phyloP scores from a whole-genome alignment of 2,888 invertebrate species.

The Drosophila mulleri region DNA sequence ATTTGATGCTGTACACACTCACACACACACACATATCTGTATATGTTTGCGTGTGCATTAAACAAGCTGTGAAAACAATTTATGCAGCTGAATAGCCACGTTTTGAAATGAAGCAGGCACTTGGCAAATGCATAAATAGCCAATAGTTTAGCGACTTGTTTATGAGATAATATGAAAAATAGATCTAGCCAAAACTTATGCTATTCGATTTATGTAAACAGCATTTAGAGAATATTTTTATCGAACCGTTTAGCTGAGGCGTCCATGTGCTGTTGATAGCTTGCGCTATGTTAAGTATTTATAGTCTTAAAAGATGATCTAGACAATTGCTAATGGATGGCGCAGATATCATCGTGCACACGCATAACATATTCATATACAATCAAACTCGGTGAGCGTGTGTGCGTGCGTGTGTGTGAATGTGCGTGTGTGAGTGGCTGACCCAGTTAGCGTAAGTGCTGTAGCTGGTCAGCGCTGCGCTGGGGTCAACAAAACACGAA shows the following conservation, averaged over 20 bases:
- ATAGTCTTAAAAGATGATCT: conserved; percentile 57
- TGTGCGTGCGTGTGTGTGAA: conserved; percentile 3
- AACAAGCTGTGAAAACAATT: conserved; percentile 60
- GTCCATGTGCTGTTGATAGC: conserved; percentile 4
- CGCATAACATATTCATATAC: conserved; percentile 37
- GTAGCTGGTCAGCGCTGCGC: conserved; percentile 41
- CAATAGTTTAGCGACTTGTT: neutral
- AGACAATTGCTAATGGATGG: conserved; percentile 47
- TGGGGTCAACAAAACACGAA: conserved; percentile 71
- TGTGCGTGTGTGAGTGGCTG: conserved; percentile 21
- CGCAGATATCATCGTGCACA: conserved; percentile 43
- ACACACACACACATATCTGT: conserved; percentile 1
- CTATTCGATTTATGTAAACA: neutral
- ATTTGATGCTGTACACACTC: conserved; percentile 39
- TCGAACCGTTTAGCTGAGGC: neutral
- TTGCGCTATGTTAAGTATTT: conserved; percentile 27
- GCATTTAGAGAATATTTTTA: neutral
- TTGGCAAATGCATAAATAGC: conserved; percentile 7
- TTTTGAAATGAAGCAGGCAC: conserved; percentile 13
- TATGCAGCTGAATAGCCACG: conserved; percentile 37
- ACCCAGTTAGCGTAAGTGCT: conserved; percentile 55
- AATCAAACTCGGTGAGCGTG: conserved; percentile 10
- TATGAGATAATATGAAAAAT: conserved; percentile 3
- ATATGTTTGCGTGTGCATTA: neutral
- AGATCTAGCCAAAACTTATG: neutral